Evolutionary conservation across 30 jellyfish, hydroid and myxozoan genomes (phyloP), one percentile per base, ranked within the genome.

Genomic region (Mastigias papua): DNA sequence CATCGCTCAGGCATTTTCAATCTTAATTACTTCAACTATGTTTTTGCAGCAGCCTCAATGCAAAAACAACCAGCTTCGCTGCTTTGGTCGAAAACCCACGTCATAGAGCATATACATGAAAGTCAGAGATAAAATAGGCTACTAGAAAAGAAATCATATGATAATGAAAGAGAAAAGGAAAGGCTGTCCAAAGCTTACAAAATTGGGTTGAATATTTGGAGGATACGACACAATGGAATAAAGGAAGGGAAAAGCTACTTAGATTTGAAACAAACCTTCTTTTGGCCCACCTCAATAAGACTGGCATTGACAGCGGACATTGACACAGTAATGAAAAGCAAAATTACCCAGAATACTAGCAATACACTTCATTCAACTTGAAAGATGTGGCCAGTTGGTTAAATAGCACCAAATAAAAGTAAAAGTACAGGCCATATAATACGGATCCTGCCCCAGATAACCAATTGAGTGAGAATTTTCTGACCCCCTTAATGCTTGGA

Each of bases 1-100:
- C 67, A 11, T 54, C 27, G 25, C 67, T 54, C 20, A 54, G 67
- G 25, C 7, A 25, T 54, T 11, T 54, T 54, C 67, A 54, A 6
- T 54, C 17, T 10, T 21, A 6, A 54, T 50, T 50, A 34, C 81
- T 65, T 63, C 76, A 22, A 31, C 77, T 34, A 61, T 80, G 35
- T 80, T 80, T 0, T 20, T 35, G 64, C 26, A 62, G 89, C 89
- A 79, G 89, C 68, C 80, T 79, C 80, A 79, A 68, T 63, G 72
- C 80, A 79, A 35, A 79, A 79, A 23, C 89, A 79, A 63, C 89
- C 89, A 25, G 34, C 60, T 26, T 30, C 80, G 42, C 89, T 62
- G 22, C 50, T 50, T 51, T 80, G 46, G 73, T 33, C 61, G 29
- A 79, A 79, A 63, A 80, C 89, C 48, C 89, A 79, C 51, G 61